These are phyloP conservation scores for Pagetopsis macropterus DNA, from an alignment of 2,797 vertebrate species.

Conservation along the genomic window DNA sequence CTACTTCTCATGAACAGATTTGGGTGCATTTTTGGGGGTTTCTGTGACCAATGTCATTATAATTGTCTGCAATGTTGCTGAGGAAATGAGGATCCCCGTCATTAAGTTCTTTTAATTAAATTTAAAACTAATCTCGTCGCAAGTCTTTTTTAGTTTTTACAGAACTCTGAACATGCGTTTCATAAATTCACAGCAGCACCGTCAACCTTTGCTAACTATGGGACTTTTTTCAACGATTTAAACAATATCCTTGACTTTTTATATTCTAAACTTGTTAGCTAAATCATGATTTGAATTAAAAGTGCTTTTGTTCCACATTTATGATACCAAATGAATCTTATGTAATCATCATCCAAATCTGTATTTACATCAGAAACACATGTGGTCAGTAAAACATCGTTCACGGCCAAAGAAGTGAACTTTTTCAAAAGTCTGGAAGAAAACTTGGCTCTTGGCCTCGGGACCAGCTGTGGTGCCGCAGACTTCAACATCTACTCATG, in stretches of 20 bases:
- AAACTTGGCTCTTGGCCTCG: constrained; percentile 48
- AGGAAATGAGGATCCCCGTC: background rate
- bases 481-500: background rate
- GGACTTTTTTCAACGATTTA: background rate
- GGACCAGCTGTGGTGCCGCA: constrained; percentile 57
- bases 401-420: constrained; percentile 32
- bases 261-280: background rate
- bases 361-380: constrained; percentile 48
- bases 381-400: constrained; percentile 23
- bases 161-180: constrained; percentile 6
- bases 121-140: background rate
- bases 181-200: background rate
- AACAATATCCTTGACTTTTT: background rate
- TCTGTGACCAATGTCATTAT: background rate
- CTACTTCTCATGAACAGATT: background rate
- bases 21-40: background rate
- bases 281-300: background rate
- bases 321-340: background rate
- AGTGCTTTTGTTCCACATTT: background rate
- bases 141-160: background rate
- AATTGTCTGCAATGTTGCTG: background rate
- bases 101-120: background rate
- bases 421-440: constrained; percentile 14
- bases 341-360: background rate
- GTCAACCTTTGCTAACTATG: background rate